phyloP scores from a whole-genome alignment of 2,888 invertebrate genomes.

The Archips crataeganus region DNA sequence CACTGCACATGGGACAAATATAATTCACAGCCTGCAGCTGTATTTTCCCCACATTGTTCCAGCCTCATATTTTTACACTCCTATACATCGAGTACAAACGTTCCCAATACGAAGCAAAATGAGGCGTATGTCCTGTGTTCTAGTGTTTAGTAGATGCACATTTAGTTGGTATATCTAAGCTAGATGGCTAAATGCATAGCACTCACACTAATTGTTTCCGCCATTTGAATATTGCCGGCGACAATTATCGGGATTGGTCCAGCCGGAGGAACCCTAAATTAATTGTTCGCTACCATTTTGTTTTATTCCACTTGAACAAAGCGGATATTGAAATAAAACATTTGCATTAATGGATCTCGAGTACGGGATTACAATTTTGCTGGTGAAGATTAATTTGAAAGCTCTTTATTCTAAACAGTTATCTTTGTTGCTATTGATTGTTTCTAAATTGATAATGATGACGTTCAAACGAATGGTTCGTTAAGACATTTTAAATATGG shows the following conservation, averaged over 20 bases:
- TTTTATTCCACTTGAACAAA: slow-evolving; percentile 68
- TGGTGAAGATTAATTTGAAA: slow-evolving; percentile 25
- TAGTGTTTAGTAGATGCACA: background rate
- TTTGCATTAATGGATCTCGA: slow-evolving; percentile 33
- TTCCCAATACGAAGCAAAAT: background rate
- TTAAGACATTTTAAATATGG: background rate
- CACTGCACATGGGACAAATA: slow-evolving; percentile 4
- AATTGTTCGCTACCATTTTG: slow-evolving; percentile 79
- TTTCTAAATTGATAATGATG: background rate
- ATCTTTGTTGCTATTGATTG: slow-evolving; percentile 9
- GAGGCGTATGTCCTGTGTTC: background rate
- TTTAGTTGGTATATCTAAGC: slow-evolving; percentile 42
- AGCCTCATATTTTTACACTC: slow-evolving; percentile 26
- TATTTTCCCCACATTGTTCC: slow-evolving; percentile 2
- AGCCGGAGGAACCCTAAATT: slow-evolving; percentile 75
- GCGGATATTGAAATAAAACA: slow-evolving; percentile 54
- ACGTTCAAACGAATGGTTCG: background rate
- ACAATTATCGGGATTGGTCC: slow-evolving; percentile 84
- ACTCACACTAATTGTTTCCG: slow-evolving; percentile 85
- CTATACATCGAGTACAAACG: background rate
- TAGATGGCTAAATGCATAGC: slow-evolving; percentile 67
- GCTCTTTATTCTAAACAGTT: slow-evolving; percentile 11
- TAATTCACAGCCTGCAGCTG: background rate
- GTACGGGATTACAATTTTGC: slow-evolving; percentile 24
- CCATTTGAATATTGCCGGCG: slow-evolving; percentile 85